A percentile compares a stretch with the other conserved stretches of the same genome.
These are phyloP conservation scores for Tiaroga cobitis DNA, from an alignment of 2,797 vertebrate genomes.

Conservation along the genomic window DNA sequence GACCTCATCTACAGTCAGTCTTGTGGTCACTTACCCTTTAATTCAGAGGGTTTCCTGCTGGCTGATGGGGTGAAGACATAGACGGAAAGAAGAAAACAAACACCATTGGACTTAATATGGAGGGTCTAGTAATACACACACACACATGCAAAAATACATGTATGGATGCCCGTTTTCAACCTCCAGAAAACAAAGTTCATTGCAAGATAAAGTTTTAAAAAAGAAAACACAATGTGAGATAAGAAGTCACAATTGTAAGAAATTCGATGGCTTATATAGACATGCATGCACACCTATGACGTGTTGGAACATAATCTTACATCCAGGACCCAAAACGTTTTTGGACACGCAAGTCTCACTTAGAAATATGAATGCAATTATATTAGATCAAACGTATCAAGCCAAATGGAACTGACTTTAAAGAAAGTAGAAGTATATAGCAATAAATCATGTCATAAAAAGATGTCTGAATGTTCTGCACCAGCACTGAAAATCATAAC, in stretches of 20 bases:
- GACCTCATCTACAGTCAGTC: not conserved
- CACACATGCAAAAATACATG: too few relatives aligned
- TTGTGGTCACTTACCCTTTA: not conserved
- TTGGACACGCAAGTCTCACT: not conserved
- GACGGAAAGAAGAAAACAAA: not conserved
- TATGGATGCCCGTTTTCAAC: too few relatives aligned
- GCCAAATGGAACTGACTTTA: not conserved
- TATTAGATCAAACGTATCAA: not conserved
- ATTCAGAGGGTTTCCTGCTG: too few relatives aligned
- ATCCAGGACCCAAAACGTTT: not conserved
- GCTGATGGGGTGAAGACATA: not conserved
- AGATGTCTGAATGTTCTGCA: too few relatives aligned
- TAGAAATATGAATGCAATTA: not conserved
- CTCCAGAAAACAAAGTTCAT: not conserved
- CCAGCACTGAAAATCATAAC: not conserved
- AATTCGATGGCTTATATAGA: not conserved
- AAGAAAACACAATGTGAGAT: not conserved
- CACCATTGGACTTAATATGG: not conserved
- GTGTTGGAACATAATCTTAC: not conserved
- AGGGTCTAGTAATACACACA: not conserved
- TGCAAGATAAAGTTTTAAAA: not conserved
- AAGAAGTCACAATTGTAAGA: not conserved
- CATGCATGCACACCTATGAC: not conserved
- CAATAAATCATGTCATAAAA: not conserved
- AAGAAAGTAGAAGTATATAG: not conserved